Evolutionary conservation across 37 sponge, comb jelly and placozoan species (phyloP).

Genomic region (Diacarnus erythraeanus): DNA sequence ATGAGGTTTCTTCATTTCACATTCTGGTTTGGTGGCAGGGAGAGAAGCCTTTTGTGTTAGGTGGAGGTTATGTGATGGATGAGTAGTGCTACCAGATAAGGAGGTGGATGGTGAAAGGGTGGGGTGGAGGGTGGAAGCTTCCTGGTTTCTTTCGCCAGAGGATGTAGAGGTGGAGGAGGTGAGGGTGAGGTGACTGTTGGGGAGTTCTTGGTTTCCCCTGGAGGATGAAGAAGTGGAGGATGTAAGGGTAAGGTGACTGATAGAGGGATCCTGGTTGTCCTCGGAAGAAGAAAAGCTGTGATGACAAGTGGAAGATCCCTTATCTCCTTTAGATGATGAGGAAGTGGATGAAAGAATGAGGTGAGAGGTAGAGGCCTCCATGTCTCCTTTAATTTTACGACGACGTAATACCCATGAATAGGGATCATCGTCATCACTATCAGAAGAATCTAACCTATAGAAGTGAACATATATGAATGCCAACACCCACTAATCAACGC

Average conservation of each 20-base stretch:
- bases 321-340: not conserved
- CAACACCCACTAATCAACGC: too few relatives aligned
- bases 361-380: not conserved
- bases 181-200: not conserved
- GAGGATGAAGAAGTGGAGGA: not conserved
- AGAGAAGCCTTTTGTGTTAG: not conserved
- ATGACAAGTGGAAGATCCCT: too few relatives aligned
- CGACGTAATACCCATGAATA: constrained; percentile 15
- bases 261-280: not conserved
- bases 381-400: constrained; percentile 10
- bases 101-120: not conserved
- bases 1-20: not conserved
- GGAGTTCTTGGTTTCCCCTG: not conserved
- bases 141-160: too few relatives aligned
- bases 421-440: constrained; percentile 43
- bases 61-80: not conserved
- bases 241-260: not conserved
- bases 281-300: too few relatives aligned
- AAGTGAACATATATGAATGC: too few relatives aligned
- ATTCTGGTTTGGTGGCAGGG: not conserved
- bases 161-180: not conserved
- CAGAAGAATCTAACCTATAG: constrained; percentile 16
- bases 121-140: not conserved
- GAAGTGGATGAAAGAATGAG: not conserved
- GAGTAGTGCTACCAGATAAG: not conserved